A percentile compares a stretch with the other conserved stretches of the same genome.
Conservation (phyloP, 2,888 invertebrate species). For the Pterostichus niger region DNA sequence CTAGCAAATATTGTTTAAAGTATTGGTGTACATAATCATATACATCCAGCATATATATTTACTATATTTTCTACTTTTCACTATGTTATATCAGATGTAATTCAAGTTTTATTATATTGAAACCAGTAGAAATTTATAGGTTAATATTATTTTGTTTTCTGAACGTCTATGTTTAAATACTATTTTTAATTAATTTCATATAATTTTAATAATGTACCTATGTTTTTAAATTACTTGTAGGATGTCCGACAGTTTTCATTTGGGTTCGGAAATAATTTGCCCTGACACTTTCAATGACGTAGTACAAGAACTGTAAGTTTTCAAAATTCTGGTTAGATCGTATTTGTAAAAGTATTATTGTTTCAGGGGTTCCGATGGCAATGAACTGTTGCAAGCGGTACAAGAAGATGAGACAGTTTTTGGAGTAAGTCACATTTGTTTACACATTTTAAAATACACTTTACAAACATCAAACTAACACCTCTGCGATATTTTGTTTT, state of each 20-base stretch:
- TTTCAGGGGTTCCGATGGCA: conserved; percentile 59
- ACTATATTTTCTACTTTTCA: conserved; percentile 12
- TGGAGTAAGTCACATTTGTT: conserved; percentile 58
- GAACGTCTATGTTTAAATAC: neutral
- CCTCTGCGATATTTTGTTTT: conserved; percentile 25
- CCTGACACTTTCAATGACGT: conserved; percentile 58
- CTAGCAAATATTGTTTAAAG: conserved; percentile 26
- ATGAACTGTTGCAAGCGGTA: conserved; percentile 58
- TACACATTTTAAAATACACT: conserved; percentile 29
- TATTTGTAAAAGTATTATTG: neutral
- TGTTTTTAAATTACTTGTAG: conserved; percentile 48
- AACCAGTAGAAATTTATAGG: conserved; percentile 15
- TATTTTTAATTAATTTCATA: neutral
- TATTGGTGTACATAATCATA: neutral
- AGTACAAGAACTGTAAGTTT: conserved; percentile 62
- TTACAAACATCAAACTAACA: neutral
- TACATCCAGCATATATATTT: neutral
- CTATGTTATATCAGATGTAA: conserved; percentile 17
- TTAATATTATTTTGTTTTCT: conserved; percentile 26
- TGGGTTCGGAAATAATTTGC: conserved; percentile 55
- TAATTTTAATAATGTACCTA: neutral
- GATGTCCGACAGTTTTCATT: conserved; percentile 53
- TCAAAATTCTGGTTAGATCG: neutral
- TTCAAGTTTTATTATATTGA: neutral
- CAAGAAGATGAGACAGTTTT: conserved; percentile 64